A percentile compares a stretch with the other conserved stretches of the same genome.
Evolutionary conservation across 2,113 vertebrate genomes (phyloP).

Genomic region (Chlorodrepanis virens): DNA sequence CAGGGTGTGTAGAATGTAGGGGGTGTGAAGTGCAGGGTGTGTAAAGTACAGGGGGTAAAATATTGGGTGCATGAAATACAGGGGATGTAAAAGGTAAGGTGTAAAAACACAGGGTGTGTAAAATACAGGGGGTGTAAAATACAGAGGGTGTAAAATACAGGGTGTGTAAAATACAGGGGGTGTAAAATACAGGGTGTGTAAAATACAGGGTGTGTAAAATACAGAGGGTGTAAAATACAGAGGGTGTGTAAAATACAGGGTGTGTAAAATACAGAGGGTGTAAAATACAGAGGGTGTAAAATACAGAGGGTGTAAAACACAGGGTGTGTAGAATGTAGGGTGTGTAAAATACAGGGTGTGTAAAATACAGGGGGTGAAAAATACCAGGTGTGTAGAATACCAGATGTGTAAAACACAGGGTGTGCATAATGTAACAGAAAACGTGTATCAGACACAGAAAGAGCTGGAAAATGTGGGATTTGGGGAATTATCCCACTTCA

Average conservation of each 20-base stretch:
- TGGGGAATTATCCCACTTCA: background rate
- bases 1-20: rapidly evolving
- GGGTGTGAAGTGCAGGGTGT: background rate
- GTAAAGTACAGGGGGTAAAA: background rate
- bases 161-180: rapidly evolving
- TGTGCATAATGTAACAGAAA: rapidly evolving
- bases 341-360: background rate
- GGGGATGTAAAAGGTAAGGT: no score
- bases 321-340: rapidly evolving
- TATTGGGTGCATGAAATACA: rapidly evolving
- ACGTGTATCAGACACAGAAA: rapidly evolving
- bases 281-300: background rate
- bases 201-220: no score
- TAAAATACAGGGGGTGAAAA: background rate
- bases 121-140: rapidly evolving
- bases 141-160: rapidly evolving
- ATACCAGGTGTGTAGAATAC: rapidly evolving
- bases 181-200: no score
- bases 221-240: background rate
- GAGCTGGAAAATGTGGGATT: background rate
- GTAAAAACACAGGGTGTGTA: background rate
- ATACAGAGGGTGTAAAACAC: rapidly evolving
- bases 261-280: background rate
- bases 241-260: rapidly evolving
- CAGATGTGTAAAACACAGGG: background rate